Conservation (phyloP, 1,140 invertebrate genomes). For the Pectinophora gossypiella region DNA sequence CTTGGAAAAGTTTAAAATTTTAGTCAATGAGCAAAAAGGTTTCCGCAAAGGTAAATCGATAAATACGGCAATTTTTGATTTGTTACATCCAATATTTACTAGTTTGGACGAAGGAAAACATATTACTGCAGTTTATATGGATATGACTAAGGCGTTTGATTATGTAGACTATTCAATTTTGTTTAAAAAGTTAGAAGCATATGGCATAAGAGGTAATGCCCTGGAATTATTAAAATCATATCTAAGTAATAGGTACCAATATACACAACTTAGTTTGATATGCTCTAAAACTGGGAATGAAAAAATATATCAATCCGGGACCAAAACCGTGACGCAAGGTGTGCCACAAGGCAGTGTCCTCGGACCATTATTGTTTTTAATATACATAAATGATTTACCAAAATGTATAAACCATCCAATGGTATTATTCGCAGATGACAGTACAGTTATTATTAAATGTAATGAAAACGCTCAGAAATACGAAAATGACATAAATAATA, state of each 20-base stretch:
- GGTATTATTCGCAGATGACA: background rate
- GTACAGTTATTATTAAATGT: background rate
- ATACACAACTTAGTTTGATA: background rate
- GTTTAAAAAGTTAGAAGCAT: too few relatives aligned
- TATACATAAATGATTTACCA: too few relatives aligned
- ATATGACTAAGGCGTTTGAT: background rate
- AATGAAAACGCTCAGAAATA: background rate
- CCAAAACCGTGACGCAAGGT: background rate
- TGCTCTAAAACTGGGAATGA: background rate
- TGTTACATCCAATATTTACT: background rate
- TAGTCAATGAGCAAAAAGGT: slow-evolving; percentile 1
- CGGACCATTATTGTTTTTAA: background rate
- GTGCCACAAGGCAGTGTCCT: background rate
- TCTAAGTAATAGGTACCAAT: background rate
- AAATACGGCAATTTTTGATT: background rate
- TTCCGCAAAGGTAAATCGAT: slow-evolving; percentile 2
- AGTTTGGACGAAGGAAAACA: background rate
- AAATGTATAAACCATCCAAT: too few relatives aligned
- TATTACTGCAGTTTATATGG: background rate
- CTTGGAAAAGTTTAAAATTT: slow-evolving; percentile 6
- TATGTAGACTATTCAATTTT: background rate
- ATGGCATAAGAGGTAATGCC: too few relatives aligned
- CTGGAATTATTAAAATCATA: background rate
- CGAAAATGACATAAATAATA: background rate
- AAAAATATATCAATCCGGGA: background rate